Conservation (phyloP, 1,140 invertebrate genomes). For the Penaeus japonicus region DNA sequence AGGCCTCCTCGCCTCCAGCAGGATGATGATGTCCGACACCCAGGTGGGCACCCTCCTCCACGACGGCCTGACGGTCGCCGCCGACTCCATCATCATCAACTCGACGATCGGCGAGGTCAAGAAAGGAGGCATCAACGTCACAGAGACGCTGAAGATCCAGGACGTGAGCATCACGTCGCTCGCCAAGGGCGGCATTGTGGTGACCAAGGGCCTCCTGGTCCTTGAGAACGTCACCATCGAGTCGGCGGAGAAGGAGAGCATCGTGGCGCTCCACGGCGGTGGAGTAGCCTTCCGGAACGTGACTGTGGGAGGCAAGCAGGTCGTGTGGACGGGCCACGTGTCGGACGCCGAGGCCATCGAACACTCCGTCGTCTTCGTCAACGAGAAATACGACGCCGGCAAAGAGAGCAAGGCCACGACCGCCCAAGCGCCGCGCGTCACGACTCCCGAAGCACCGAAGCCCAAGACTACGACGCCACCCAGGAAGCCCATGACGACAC, state of each 20-base stretch:
- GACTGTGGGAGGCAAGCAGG: slow-evolving; percentile 24
- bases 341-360: neutral
- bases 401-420: neutral
- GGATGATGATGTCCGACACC: slow-evolving; percentile 37
- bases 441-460: neutral
- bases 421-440: neutral
- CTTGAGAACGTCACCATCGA: slow-evolving; percentile 25
- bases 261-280: slow-evolving; percentile 8
- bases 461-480: neutral
- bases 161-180: slow-evolving; percentile 27
- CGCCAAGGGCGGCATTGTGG: slow-evolving; percentile 7
- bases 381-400: neutral
- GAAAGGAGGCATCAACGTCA: slow-evolving; percentile 2
- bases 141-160: neutral
- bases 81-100: slow-evolving; percentile 24
- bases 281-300: slow-evolving; percentile 39
- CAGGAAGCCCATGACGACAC: neutral
- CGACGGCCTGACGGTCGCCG: slow-evolving; percentile 2
- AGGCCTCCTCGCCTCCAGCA: slow-evolving; percentile 22
- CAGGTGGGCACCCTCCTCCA: neutral
- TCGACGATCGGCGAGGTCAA: slow-evolving; percentile 20
- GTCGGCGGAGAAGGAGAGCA: slow-evolving; percentile 2
- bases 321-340: slow-evolving; percentile 32
- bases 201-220: slow-evolving; percentile 10
- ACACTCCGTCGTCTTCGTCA: slow-evolving; percentile 26